These are phyloP conservation scores for Scolopax mira DNA, from an alignment of 2,113 vertebrate species.

Conservation along the genomic window DNA sequence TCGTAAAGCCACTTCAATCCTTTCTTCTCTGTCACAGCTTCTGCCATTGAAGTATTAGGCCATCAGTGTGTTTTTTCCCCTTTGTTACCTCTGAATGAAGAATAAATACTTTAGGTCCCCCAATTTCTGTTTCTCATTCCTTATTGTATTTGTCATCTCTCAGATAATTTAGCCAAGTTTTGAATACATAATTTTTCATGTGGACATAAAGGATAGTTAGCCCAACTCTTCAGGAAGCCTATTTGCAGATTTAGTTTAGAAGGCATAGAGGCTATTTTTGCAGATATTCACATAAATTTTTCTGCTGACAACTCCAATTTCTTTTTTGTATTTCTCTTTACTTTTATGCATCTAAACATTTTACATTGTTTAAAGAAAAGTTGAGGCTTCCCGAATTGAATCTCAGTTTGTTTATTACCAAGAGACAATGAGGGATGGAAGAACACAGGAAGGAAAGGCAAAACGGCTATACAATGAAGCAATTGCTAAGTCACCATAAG, in stretches of 20 bases:
- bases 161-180: neutral
- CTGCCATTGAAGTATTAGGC: neutral
- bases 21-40: neutral
- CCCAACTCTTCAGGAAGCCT: neutral
- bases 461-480: neutral
- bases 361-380: neutral
- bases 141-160: neutral
- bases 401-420: neutral
- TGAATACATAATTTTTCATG: neutral
- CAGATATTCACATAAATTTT: neutral
- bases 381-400: neutral
- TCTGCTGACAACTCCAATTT: neutral
- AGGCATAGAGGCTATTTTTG: neutral
- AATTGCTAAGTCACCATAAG: neutral
- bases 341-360: neutral
- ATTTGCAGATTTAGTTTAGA: neutral
- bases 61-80: neutral
- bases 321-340: neutral
- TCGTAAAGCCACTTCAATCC: neutral
- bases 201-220: neutral
- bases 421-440: neutral
- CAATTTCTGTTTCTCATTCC: neutral
- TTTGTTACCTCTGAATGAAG: neutral
- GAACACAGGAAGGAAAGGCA: neutral
- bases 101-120: neutral